Evolutionary conservation across 2,888 invertebrate genomes (phyloP).

Genomic region (Leucophora obtusa): DNA sequence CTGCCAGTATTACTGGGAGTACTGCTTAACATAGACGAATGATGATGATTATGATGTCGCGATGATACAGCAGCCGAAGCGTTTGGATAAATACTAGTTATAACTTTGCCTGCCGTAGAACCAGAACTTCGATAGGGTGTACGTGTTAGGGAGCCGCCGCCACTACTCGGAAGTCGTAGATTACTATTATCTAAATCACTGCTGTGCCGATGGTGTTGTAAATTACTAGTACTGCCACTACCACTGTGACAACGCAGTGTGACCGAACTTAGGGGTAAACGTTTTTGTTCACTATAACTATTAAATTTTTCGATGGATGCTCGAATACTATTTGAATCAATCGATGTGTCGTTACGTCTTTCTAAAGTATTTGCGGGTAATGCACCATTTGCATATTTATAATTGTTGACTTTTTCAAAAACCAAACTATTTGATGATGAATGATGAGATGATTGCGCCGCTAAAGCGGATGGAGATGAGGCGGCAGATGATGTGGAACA

Average conservation of each 20-base stretch:
- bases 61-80: constrained; percentile 55
- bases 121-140: constrained; percentile 71
- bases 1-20: constrained; percentile 59
- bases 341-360: constrained; percentile 67
- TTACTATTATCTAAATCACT: constrained; percentile 65
- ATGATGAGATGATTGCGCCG: no score
- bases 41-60: constrained; percentile 47
- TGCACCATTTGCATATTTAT: constrained; percentile 73
- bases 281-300: constrained; percentile 75
- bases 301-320: constrained; percentile 77
- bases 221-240: constrained; percentile 74
- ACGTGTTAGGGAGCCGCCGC: constrained; percentile 72
- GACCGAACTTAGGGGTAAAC: constrained; percentile 67
- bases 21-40: constrained; percentile 45
- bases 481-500: constrained; percentile 65
- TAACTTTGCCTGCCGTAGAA: constrained; percentile 63
- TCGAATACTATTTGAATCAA: constrained; percentile 75
- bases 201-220: constrained; percentile 72
- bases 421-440: constrained; percentile 67
- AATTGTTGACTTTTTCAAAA: constrained; percentile 72
- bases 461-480: neutral
- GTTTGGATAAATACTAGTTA: constrained; percentile 64
- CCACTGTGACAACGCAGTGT: constrained; percentile 64
- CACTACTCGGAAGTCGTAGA: constrained; percentile 63
- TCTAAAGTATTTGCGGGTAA: constrained; percentile 36